Evolutionary conservation across 2,797 vertebrate species (phyloP).

Genomic region (Arctocebus calabarensis): DNA sequence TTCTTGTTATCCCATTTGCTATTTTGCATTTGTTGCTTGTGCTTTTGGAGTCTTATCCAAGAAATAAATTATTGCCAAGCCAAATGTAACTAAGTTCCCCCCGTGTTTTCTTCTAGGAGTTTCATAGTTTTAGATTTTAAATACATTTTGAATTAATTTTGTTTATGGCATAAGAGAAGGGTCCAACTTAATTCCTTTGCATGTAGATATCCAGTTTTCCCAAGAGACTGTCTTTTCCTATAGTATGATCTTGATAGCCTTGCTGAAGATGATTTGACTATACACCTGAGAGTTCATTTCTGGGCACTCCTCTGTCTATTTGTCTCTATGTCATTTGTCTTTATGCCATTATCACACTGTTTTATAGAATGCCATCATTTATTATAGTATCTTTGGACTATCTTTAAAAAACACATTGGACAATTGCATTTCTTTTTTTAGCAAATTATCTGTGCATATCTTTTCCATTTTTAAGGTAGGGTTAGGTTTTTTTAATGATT

Average conservation of each 20-base stretch:
- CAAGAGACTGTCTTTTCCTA: background rate
- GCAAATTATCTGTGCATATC: background rate
- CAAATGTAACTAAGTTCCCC: background rate
- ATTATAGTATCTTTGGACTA: background rate
- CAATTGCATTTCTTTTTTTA: background rate
- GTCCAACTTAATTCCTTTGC: background rate
- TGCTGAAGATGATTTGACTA: background rate
- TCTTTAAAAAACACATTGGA: background rate
- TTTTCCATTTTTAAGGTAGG: constrained; percentile 8
- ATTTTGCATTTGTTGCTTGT: background rate
- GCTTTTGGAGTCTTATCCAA: background rate
- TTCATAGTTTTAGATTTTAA: constrained; percentile 4
- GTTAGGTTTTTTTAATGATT: background rate
- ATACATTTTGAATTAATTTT: background rate
- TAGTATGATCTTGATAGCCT: background rate
- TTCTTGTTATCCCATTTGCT: background rate
- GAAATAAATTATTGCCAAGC: constrained; percentile 43
- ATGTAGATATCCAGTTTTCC: background rate
- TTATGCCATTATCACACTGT: background rate
- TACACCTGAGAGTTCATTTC: background rate
- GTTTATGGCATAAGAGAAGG: background rate
- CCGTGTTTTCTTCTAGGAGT: background rate
- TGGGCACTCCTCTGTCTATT: background rate
- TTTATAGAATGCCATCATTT: background rate
- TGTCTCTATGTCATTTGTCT: background rate